Conservation (phyloP, 1,140 invertebrate genomes). For the Phenacoccus solenopsis region DNA sequence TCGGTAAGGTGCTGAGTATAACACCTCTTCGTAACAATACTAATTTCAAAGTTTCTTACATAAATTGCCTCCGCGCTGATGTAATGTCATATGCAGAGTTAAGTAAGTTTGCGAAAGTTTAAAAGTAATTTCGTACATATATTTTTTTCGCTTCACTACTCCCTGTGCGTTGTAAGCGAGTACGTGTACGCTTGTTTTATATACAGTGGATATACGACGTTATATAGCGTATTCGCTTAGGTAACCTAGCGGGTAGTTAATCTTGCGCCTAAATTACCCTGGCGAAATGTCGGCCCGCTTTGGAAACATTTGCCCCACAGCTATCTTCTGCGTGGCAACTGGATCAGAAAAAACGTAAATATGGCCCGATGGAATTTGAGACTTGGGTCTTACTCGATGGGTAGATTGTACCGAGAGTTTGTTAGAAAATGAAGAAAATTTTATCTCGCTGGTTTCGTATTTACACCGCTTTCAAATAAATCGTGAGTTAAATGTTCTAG, state of each 20-base stretch:
- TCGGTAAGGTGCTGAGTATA: background rate
- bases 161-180: too few relatives aligned
- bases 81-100: conserved; percentile 1
- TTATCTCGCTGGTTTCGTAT: too few relatives aligned
- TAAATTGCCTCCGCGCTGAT: background rate
- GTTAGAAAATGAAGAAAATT: too few relatives aligned
- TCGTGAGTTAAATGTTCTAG: too few relatives aligned
- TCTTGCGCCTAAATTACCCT: background rate
- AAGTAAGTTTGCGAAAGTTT: background rate
- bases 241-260: background rate
- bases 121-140: background rate
- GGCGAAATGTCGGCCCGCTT: background rate
- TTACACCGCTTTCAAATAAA: too few relatives aligned
- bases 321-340: too few relatives aligned
- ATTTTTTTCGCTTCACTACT: background rate
- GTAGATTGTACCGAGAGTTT: too few relatives aligned
- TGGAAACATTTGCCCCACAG: too few relatives aligned
- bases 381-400: too few relatives aligned
- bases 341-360: too few relatives aligned
- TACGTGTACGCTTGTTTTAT: background rate
- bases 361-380: too few relatives aligned
- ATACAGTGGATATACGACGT: too few relatives aligned
- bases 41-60: background rate
- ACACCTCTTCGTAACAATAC: background rate
- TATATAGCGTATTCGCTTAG: background rate